Evolutionary conservation across 2,888 invertebrate species (phyloP), one percentile per base, ranked within the genome.

Genomic region (Clitarchus hookeri): DNA sequence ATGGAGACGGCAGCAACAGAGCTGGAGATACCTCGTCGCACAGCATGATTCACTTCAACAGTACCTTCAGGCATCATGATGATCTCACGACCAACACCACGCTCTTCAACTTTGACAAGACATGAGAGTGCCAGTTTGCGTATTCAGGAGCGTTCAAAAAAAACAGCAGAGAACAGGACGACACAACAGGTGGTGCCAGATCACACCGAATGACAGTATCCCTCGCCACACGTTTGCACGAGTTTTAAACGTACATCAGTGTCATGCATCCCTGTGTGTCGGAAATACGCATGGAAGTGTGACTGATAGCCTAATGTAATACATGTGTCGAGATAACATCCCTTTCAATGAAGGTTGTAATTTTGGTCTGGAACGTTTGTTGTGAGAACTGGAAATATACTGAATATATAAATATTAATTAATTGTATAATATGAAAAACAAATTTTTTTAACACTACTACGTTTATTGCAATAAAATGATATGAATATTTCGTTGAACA

Each of bases 1-100:
- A 85, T 36, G 90, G 91, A 0, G 90, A 65, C 77, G 92, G 23
- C 92, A 92, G 78, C 92, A 92, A 44, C n/a, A 87, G 87, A 16
- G 85, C 84, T 44, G 87, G 87, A 79, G 88, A 88, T 26, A 87
- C 87, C 4, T 88, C 88, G 0, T 87, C 88, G 13, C 88, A 89
- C 83, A 87, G 87, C 19, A 53, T 88, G 83, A 86, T 88, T 11
- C 88, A 88, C 85, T 88, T 88, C 79, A 88, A 87, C 86, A 88
- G 88, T 65, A 88, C 87, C 23, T 78, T 87, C 65, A 86, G 87
- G 26, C 86, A 87, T 2, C 87, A 86, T 44, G n/a, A 65, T 23
- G 19, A 65, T 23, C 11, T 19, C 19, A 65, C 65, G 65, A 65
- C 19, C 65, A 65, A 65, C 65, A 65, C 65, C 1, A 8, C 65